phyloP scores from a whole-genome alignment of 2,797 vertebrate species.

The Gastrophryne carolinensis region DNA sequence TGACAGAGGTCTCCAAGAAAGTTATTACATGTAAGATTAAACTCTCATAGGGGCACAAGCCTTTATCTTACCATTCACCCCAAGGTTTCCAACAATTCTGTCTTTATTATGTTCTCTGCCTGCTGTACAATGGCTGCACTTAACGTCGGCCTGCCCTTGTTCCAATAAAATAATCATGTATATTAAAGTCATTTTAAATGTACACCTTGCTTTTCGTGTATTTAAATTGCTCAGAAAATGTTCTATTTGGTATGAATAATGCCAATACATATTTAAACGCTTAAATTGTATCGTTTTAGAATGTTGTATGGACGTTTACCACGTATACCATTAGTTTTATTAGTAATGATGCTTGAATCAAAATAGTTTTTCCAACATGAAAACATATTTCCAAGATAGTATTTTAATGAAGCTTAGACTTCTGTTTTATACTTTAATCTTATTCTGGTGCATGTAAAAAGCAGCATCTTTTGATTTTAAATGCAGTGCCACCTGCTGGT shows the following conservation, averaged over 20 bases:
- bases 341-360: too few relatives aligned
- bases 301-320: neutral
- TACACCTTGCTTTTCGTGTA: neutral
- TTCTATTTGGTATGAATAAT: neutral
- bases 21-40: conserved; percentile 39
- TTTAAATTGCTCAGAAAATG: neutral
- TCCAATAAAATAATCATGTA: conserved; percentile 12
- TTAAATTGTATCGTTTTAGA: neutral
- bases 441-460: too few relatives aligned
- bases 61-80: conserved; percentile 24
- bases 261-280: neutral
- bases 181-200: neutral
- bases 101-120: conserved; percentile 22
- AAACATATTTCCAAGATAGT: too few relatives aligned
- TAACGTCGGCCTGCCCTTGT: neutral
- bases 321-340: too few relatives aligned
- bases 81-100: conserved; percentile 21
- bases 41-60: neutral
- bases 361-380: too few relatives aligned
- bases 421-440: too few relatives aligned
- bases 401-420: too few relatives aligned
- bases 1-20: conserved; percentile 18
- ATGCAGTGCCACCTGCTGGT: too few relatives aligned
- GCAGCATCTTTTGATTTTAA: too few relatives aligned
- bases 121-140: neutral